phyloP scores from a whole-genome alignment of 2,888 invertebrate genomes.

The Eristalis pertinax region DNA sequence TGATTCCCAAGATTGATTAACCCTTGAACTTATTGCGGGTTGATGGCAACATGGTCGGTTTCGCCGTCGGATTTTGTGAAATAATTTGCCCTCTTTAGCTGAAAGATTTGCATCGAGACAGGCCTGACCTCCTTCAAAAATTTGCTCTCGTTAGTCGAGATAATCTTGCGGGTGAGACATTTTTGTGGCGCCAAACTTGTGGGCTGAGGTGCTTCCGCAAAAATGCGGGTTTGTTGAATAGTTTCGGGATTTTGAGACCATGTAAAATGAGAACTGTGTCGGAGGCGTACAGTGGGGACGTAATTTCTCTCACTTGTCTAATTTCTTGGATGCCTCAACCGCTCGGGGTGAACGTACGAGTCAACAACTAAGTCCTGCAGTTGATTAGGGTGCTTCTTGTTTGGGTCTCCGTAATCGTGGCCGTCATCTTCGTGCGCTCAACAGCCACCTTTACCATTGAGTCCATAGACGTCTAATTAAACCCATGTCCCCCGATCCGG shows the following conservation, averaged over 20 bases:
- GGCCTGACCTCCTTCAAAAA: not conserved
- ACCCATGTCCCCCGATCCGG: too few species aligned
- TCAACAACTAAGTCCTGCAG: too few species aligned
- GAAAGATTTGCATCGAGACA: not conserved
- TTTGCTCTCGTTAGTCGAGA: not conserved
- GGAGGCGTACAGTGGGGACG: too few species aligned
- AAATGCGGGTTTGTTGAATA: not conserved
- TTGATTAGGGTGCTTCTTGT: too few species aligned
- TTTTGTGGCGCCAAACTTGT: not conserved
- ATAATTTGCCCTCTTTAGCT: not conserved
- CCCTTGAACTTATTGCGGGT: not conserved
- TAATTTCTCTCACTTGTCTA: too few species aligned
- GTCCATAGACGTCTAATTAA: too few species aligned
- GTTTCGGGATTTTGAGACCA: not conserved
- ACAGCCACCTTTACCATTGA: too few species aligned
- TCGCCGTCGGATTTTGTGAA: not conserved
- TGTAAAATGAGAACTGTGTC: too few species aligned
- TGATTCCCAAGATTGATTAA: not conserved
- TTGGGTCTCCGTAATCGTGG: too few species aligned
- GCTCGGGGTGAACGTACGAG: too few species aligned
- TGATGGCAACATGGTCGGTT: not conserved
- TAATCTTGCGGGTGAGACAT: not conserved
- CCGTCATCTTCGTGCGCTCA: too few species aligned
- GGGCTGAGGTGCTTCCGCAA: not conserved
- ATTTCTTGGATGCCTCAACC: too few species aligned